These are phyloP conservation scores for Thaumetopoea pityocampa DNA, from an alignment of 1,140 invertebrate species.

Conservation along the genomic window DNA sequence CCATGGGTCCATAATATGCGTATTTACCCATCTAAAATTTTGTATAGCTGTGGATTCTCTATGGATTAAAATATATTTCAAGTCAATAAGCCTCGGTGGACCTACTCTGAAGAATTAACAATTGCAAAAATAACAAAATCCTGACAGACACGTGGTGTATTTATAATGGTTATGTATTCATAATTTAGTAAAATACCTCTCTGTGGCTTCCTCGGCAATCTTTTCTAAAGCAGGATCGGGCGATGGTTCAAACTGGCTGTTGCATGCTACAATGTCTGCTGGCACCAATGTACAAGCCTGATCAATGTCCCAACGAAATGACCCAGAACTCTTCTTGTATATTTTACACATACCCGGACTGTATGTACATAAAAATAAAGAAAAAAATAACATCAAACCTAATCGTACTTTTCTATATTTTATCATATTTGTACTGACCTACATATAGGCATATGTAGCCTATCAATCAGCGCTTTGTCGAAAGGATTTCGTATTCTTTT, in stretches of 20 bases:
- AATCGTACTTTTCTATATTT: no score
- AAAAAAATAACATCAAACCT: conserved; percentile 7
- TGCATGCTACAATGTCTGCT: conserved; percentile 67
- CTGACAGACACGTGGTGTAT: no score
- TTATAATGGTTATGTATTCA: no score
- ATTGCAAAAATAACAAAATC: no score
- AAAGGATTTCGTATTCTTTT: conserved; percentile 70
- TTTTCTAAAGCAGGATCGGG: conserved; percentile 68
- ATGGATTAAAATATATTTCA: no score
- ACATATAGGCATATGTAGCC: conserved; percentile 67
- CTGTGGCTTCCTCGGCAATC: conserved; percentile 67
- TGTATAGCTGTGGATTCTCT: no score
- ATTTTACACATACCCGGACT: conserved; percentile 75
- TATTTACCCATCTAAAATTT: no score
- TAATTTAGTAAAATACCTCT: conserved; percentile 41
- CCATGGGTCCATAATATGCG: no score
- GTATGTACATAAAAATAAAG: conserved; percentile 22
- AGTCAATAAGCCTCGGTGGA: no score
- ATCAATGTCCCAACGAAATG: conserved; percentile 71
- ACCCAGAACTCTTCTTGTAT: conserved; percentile 56
- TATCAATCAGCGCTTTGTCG: conserved; percentile 67
- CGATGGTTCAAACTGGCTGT: conserved; percentile 71
- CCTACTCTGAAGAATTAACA: no score
- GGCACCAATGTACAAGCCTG: conserved; percentile 63
- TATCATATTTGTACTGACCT: conserved; percentile 56